Conservation (phyloP, 2,797 vertebrate genomes). For the Danio albolineatus region DNA sequence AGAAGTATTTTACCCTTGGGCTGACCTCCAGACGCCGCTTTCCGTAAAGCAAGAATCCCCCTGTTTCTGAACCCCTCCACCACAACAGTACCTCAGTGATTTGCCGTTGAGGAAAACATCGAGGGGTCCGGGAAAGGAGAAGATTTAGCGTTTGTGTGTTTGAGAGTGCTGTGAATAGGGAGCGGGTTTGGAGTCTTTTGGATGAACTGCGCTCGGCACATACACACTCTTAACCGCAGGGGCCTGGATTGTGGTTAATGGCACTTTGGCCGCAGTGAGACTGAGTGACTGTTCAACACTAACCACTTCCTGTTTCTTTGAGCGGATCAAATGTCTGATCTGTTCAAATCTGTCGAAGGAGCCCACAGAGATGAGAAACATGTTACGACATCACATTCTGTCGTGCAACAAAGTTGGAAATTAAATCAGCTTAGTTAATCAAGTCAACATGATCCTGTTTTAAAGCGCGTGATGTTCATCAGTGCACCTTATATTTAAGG, state of each 20-base stretch:
- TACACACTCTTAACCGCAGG: slow-evolving; percentile 60
- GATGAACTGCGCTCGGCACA: slow-evolving; percentile 33
- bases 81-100: slow-evolving; percentile 63
- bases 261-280: slow-evolving; percentile 70
- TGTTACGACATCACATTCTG: slow-evolving; percentile 33
- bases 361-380: slow-evolving; percentile 36
- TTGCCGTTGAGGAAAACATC: slow-evolving; percentile 71
- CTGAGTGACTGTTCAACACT: slow-evolving; percentile 74
- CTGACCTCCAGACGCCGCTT: slow-evolving; percentile 84
- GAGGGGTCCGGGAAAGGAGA: slow-evolving; percentile 66
- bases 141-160: slow-evolving; percentile 43
- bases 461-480: too few species aligned
- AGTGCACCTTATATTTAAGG: too few species aligned
- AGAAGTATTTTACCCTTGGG: slow-evolving; percentile 84
- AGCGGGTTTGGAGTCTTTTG: slow-evolving; percentile 36
- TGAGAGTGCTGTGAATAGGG: slow-evolving; percentile 31
- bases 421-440: background rate
- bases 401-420: background rate
- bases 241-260: slow-evolving; percentile 75
- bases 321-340: slow-evolving; percentile 69
- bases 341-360: slow-evolving; percentile 53
- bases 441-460: too few species aligned
- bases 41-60: slow-evolving; percentile 73
- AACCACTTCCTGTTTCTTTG: slow-evolving; percentile 79
- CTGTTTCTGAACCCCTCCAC: slow-evolving; percentile 50